Base-by-base conservation (phyloP, 2,113 vertebrate species). In the Candoia aspera region DNA sequence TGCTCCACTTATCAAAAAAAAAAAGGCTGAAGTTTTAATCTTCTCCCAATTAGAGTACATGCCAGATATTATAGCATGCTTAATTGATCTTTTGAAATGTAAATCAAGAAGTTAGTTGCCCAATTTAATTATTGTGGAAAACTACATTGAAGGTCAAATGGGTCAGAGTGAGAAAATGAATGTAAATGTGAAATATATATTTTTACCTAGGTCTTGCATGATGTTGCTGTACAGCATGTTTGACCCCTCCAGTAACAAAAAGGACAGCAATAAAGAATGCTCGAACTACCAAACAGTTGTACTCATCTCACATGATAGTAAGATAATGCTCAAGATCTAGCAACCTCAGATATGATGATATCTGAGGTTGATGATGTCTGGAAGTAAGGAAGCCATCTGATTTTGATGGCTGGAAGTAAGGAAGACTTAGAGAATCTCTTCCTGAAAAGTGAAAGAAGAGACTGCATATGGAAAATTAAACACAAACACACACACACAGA, bases 71-170 rank as follows among this genome's bases (percentile, higher is more conserved):
- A 46, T 92, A 83, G 90, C 94, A 91, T 93, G 95, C 86, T 90
- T 96, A 96, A 96, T 95, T 96, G 93, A 95, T 91, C 92, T 94
- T 94, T 93, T 95, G 95, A 95, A 96, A 94, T 95, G 95, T 91
- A 96, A 96, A 95, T 95, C 57, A 93, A 93, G 92, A 68, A 88
- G 83, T 92, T 87, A 91, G 88, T 79, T 94, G 83, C 92, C 0
- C 0, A 94, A 91, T 96, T 95, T 91, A 95, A 86, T 94, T 95
- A 84, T 87, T 84, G 58, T 94, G 89, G 68, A 73, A 95, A 93
- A 73, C 64, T 90, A 54, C 91, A 89, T 19, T 85, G 91, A 92
- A 94, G 92, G 86, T 0, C 4, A 92, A 94, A 57, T 62, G 90
- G 89, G 54, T 88, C 10, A 58, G 2, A 79, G 87, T 55, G 13